Evolutionary conservation across 1,140 invertebrate species (phyloP).

Genomic region (Ceratoteleas bidentatus): DNA sequence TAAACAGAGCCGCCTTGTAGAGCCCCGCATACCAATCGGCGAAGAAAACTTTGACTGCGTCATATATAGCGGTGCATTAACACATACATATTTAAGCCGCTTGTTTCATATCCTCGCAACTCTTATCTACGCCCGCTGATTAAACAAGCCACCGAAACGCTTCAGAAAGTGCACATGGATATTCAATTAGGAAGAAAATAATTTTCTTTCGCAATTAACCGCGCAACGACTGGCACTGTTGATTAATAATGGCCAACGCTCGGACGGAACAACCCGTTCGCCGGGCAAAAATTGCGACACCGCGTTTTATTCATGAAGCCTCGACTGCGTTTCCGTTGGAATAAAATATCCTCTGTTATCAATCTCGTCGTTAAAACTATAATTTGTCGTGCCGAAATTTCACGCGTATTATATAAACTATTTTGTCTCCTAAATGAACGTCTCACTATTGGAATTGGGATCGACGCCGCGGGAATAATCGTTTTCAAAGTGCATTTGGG

Average conservation of each 20-base stretch:
- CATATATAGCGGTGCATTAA: too few species aligned
- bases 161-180: too few species aligned
- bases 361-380: not conserved
- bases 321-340: constrained; percentile 11
- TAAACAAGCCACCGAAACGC: too few species aligned
- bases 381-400: not conserved
- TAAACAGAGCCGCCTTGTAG: constrained; percentile 57
- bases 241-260: constrained; percentile 32
- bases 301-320: constrained; percentile 24
- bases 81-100: too few species aligned
- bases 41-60: too few species aligned
- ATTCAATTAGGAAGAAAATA: constrained; percentile 47
- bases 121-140: too few species aligned
- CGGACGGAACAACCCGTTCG: constrained; percentile 25
- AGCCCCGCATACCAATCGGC: constrained; percentile 40
- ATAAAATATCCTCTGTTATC: constrained; percentile 24
- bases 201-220: constrained; percentile 52
- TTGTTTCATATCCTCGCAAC: too few species aligned
- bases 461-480: too few species aligned
- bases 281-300: constrained; percentile 10
- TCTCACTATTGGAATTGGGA: not conserved
- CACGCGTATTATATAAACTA: not conserved
- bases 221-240: constrained; percentile 20
- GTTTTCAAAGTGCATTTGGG: too few species aligned
- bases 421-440: not conserved